phyloP scores from a whole-genome alignment of 2,113 vertebrate genomes.

The Odocoileus virginianus region DNA sequence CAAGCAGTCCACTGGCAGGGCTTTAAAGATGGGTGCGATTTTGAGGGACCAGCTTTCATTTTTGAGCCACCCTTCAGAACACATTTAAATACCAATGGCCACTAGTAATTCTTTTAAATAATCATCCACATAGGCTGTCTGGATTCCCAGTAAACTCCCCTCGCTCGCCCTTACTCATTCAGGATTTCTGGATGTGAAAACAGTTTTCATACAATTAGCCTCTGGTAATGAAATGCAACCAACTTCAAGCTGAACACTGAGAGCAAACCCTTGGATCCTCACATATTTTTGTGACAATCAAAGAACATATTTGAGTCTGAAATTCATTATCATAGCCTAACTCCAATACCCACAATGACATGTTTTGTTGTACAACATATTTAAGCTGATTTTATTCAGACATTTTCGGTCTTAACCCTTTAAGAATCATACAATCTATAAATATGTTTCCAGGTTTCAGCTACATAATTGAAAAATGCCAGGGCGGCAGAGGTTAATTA shows the following conservation, averaged over 20 bases:
- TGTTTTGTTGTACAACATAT: constrained; percentile 82
- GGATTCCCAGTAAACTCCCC: neutral
- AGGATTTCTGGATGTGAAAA: constrained; percentile 74
- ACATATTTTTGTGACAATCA: constrained; percentile 81
- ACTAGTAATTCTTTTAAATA: constrained; percentile 75
- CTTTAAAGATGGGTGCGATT: constrained; percentile 44
- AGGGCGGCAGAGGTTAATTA: neutral
- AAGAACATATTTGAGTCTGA: constrained; percentile 83
- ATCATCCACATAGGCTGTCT: constrained; percentile 50
- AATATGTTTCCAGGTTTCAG: neutral
- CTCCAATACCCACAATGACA: constrained; percentile 81
- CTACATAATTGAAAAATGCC: neutral
- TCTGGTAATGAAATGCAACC: constrained; percentile 78
- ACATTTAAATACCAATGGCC: constrained; percentile 51
- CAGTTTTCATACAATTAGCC: constrained; percentile 78
- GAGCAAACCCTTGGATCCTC: constrained; percentile 75
- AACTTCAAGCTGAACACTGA: constrained; percentile 67
- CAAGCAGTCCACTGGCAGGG: constrained; percentile 31
- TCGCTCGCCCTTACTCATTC: neutral
- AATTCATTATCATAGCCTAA: constrained; percentile 82
- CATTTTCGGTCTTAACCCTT: constrained; percentile 75
- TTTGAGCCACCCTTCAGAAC: constrained; percentile 61
- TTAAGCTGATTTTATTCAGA: constrained; percentile 81
- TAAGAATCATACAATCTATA: neutral
- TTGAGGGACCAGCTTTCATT: constrained; percentile 47